Evolutionary conservation across 2,797 vertebrate species (phyloP), one percentile per base, ranked within the genome.

Genomic region (Salmo trutta): DNA sequence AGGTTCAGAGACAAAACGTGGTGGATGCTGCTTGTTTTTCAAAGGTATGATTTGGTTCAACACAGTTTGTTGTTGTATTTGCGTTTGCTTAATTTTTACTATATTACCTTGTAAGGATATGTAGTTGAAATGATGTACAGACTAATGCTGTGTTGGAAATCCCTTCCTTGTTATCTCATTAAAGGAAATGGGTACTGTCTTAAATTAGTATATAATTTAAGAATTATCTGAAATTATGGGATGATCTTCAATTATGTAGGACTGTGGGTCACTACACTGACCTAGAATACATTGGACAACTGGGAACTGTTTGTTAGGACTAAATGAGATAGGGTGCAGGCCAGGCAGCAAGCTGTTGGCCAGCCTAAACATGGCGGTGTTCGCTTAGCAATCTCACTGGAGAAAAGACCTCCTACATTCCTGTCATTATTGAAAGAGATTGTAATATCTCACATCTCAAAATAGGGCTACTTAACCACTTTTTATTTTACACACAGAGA

Each of bases 181-280:
- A 5, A 33, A 33, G 31, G 31, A 33, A 5, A 33, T 33, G 31
- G 5, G 31, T 33, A 33, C 4, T 33, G 31, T 33, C 31, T 33
- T 33, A 33, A 33, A 33, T 33, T 33, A 33, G 31, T 33, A 5
- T 33, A 33, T 33, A 0, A 33, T 33, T 33, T 33, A 33, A 33
- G 31, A 33, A 33, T 5, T 33, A 33, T 33, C 31, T 33, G 31
- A 33, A 33, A 33, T 33, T 33, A 73, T 71, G 56, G 41, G 7
- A 47, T 51, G 15, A 47, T 5, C 21, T 75, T 33, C 31, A 33
- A 33, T 72, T 79, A 51, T 75, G 17, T 71, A 99, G 98, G 96
- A 33, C 90, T 99, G 74, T 98, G 97, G 98, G 95, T 96, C 53
- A 99, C 98, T 41, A 94, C 95, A 0, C 71, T 98, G 93, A 99